These are phyloP conservation scores for Arrhopalites spinosus DNA, from an alignment of 2,888 invertebrate species.

Conservation along the genomic window DNA sequence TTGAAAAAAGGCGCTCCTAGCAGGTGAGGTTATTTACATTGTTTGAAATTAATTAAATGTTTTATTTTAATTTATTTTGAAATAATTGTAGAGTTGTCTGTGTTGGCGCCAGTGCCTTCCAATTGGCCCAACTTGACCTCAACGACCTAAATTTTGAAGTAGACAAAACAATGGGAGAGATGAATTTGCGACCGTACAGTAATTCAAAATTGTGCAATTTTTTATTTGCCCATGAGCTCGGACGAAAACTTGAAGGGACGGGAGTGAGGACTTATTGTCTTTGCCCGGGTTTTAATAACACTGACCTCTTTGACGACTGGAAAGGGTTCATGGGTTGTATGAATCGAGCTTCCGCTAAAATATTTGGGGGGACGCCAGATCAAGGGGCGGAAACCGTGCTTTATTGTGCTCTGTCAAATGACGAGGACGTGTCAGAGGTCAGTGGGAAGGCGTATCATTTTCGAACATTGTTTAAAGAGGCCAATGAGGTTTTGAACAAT, in stretches of 20 bases:
- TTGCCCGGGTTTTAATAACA: background rate
- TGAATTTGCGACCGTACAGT: background rate
- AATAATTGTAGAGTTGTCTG: background rate
- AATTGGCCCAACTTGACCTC: background rate
- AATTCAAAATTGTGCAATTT: slow-evolving; percentile 2
- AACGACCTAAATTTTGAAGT: background rate
- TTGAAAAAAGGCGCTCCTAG: slow-evolving; percentile 2
- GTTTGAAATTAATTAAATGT: background rate
- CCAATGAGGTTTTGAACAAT: no score
- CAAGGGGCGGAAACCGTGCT: background rate
- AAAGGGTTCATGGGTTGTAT: background rate
- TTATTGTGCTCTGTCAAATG: background rate
- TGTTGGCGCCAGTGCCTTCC: background rate
- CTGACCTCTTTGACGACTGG: background rate
- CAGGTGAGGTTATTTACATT: background rate
- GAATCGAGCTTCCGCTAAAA: background rate
- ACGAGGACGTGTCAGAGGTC: background rate
- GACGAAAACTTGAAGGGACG: background rate
- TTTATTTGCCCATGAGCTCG: background rate
- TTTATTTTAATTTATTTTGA: background rate
- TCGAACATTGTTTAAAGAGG: no score
- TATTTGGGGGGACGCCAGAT: background rate
- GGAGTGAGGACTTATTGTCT: background rate
- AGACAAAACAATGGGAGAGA: background rate
- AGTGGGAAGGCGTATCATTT: background rate